Evolutionary conservation across 2,888 invertebrate species (phyloP).

Genomic region (Drosophila helvetica): DNA sequence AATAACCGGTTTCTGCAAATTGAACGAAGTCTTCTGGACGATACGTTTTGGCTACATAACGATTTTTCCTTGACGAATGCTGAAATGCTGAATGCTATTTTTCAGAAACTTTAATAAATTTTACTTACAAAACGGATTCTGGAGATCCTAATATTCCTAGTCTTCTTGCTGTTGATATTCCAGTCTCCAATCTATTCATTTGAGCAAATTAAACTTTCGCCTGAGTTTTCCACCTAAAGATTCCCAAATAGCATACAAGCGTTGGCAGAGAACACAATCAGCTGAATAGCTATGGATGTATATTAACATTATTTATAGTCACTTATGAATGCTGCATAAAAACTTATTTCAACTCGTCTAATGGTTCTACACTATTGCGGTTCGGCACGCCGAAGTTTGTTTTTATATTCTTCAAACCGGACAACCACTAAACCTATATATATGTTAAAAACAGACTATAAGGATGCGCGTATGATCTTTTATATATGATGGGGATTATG

Average conservation of each 20-base stretch:
- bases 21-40: constrained; percentile 75
- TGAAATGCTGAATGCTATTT: constrained; percentile 81
- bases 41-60: constrained; percentile 86
- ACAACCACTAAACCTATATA: no score
- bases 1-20: no score
- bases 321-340: no score
- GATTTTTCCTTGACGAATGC: constrained; percentile 92
- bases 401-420: no score
- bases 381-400: no score
- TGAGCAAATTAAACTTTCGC: constrained; percentile 90
- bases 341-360: no score
- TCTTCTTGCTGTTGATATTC: constrained; percentile 89
- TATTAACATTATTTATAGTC: constrained; percentile 1
- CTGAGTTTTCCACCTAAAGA: constrained; percentile 91
- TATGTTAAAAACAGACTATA: no score
- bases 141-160: constrained; percentile 90
- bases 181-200: constrained; percentile 89
- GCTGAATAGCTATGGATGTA: constrained; percentile 87
- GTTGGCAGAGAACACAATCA: constrained; percentile 92
- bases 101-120: background rate
- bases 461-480: no score
- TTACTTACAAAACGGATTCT: constrained; percentile 89
- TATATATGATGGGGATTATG: no score
- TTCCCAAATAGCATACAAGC: constrained; percentile 93
- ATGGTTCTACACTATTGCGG: no score